Evolutionary conservation across 37 sponge, comb jelly and placozoan genomes (phyloP), one percentile per base, ranked within the genome.

Genomic region (Halichondria panicea): DNA sequence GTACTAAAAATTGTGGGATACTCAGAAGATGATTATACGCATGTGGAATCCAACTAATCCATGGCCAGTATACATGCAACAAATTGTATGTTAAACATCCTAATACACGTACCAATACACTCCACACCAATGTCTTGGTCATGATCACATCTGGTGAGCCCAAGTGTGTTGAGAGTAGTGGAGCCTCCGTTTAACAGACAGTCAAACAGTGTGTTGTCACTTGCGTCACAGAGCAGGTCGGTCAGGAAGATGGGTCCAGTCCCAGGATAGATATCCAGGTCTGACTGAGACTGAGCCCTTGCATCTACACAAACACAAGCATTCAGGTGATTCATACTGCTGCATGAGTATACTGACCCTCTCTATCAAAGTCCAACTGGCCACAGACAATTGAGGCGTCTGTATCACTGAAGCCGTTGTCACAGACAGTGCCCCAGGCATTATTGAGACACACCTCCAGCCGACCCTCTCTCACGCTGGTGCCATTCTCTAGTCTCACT

Each of bases 381-480:
- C 64, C 27, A 38, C 85, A 84, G 25, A 69, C 79, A 11, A 84
- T 79, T 31, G 22, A 31, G 34, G 85, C 85, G 25, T 84, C 85
- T 57, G 15, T 31, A 27, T 43, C 27, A 45, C 48, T 55, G 37
- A 75, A 84, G 24, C 21, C 28, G 0, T 35, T 39, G 22, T 54
- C 67, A 53, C 81, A 80, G 0, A 76, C 63, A 22, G 70, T 80
- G 27, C 81, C 81, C 81, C 81, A 80, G n/a, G 63, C 81, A 70
- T 70, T 60, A 63, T 70, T 71, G 53, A 80, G 27, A 45, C 81
- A 80, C 22, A 80, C 32, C 63, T 80, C 81, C 30, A 80, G 42
- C 45, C 81, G 59, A 13, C 81, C 81, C 36, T 62, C 53, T 25
- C 31, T 24, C 9, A 36, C 36, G 38, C 27, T 71, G 44, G 50